Conservation (phyloP, 2,113 vertebrate species). For the Odocoileus hemionus region DNA sequence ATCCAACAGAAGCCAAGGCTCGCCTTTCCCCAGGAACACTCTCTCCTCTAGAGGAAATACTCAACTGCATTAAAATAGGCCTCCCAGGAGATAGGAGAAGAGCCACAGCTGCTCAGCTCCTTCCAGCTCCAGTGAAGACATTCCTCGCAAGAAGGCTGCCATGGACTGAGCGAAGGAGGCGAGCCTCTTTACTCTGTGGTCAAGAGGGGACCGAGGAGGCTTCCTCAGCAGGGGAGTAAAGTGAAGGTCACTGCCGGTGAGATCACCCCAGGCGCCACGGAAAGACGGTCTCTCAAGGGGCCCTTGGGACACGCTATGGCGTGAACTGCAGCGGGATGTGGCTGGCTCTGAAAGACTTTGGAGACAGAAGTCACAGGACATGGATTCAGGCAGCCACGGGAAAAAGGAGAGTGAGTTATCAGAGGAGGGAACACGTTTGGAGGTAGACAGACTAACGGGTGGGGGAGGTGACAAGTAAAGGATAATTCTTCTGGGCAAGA, state of each 20-base stretch:
- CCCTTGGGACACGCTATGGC: background rate
- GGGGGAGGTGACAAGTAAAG: rapidly evolving
- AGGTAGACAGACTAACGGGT: background rate
- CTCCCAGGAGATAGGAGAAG: background rate
- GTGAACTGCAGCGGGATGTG: rapidly evolving
- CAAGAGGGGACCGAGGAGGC: background rate
- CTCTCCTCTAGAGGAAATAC: too few relatives aligned
- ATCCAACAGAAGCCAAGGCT: background rate
- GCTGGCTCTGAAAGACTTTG: background rate
- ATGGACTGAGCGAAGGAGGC: rapidly evolving
- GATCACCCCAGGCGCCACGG: rapidly evolving
- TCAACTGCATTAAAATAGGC: rapidly evolving
- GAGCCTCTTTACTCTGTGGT: too few relatives aligned
- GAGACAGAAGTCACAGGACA: rapidly evolving
- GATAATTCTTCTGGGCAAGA: background rate
- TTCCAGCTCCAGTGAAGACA: background rate
- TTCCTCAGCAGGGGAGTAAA: background rate
- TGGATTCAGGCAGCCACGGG: background rate
- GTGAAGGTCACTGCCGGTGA: background rate
- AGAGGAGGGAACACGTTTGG: rapidly evolving
- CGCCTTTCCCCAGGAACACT: background rate
- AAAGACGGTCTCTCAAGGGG: background rate
- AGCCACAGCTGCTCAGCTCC: background rate
- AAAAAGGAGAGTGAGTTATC: too few relatives aligned
- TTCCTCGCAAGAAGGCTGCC: rapidly evolving